phyloP scores from a whole-genome alignment of 2,797 vertebrate genomes.

The Nyctibius grandis region DNA sequence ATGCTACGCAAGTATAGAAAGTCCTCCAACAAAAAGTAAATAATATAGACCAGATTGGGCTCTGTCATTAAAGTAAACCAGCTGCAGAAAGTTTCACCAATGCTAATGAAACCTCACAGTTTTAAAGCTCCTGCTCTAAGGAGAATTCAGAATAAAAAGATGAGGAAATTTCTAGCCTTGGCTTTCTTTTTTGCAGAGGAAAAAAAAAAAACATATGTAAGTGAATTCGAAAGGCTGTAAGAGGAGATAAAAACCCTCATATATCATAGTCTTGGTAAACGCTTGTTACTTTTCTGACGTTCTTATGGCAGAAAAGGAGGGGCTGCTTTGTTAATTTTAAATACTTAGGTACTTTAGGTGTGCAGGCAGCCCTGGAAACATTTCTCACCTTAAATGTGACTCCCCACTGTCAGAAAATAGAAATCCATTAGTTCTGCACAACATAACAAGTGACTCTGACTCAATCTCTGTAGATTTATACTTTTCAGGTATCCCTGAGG shows the following conservation, averaged over 20 bases:
- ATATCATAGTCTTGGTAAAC: not conserved
- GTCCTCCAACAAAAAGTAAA: not conserved
- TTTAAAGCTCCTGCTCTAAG: not conserved
- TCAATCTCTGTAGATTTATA: not conserved
- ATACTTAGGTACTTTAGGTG: not conserved
- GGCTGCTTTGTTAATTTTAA: not conserved
- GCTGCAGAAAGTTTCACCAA: not conserved
- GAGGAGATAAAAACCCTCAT: not conserved
- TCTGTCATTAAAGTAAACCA: not conserved
- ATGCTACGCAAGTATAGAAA: not conserved
- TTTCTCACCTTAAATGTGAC: not conserved
- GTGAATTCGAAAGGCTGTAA: not conserved
- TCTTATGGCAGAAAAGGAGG: not conserved
- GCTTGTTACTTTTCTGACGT: not conserved
- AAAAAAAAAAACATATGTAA: not conserved
- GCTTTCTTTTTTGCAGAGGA: not conserved
- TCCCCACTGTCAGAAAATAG: not conserved
- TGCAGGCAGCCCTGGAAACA: not conserved
- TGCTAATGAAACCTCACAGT: not conserved
- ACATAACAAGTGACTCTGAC: not conserved
- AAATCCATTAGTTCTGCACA: not conserved
- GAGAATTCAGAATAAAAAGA: not conserved
- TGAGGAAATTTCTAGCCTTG: not conserved
- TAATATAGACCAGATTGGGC: not conserved
- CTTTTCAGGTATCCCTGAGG: not conserved